Base-by-base conservation (phyloP, 2,113 vertebrate species). In the Jaculus jaculus region DNA sequence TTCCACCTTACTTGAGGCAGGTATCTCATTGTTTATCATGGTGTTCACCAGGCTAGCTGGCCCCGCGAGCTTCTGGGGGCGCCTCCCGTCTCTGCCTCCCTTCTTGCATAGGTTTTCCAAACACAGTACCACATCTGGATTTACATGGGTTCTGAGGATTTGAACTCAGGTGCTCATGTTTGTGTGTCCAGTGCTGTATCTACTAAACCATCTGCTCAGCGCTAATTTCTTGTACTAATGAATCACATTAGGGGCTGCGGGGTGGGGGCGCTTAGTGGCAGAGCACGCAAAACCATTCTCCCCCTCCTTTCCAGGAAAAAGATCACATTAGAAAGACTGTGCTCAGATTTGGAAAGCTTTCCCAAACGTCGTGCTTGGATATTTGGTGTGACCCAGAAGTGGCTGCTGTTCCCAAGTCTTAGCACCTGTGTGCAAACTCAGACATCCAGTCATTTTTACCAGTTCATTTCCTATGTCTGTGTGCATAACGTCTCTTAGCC, bases 341-440 rank as follows among this genome's bases (percentile, higher is more conserved):
- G 20, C 32, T 86, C 58, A 61, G 51, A 39, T 87, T 94, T 4
- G 24, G 80, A 65, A 86, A 39, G 18, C 42, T 74, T 82, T n/a
- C 1, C 39, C 84, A 47, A 61, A 83, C n/a, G 34, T 68, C 11
- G 20, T 85, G 30, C 28, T 91, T 75, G 72, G 66, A 23, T n/a
- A n/a, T n/a, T n/a, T n/a, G n/a, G n/a, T n/a, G n/a, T 69, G 6
- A 0, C 4, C 89, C 71, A 8, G 12, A 42, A 32, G n/a, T 20
- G 74, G 30, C 42, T 0, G 0, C 15, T 30, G n/a, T 4, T 23
- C 23, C 47, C 0, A 1, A 4, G 13, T 34, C 47, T 30, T 30
- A 21, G 47, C 58, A 51, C 7, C 0, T n/a, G 66, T 28, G 37
- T 47, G 42, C 26, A 72, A 24, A 86, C 32, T 60, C 51, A 65